phyloP scores from a whole-genome alignment of 2,113 vertebrate species.

The Seriola dumerili region DNA sequence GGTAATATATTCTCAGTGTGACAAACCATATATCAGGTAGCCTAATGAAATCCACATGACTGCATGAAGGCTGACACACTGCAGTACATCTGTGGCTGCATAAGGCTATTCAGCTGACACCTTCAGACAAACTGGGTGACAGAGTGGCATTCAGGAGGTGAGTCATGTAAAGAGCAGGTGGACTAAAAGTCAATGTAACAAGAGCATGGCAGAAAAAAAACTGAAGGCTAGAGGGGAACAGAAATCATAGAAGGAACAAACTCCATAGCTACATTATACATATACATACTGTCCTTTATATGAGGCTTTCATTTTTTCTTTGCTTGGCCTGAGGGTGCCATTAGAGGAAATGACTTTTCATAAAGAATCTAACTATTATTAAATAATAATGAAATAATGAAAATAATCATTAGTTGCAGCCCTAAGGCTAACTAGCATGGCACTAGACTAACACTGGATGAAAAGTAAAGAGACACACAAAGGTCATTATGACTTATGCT shows the following conservation, averaged over 20 bases:
- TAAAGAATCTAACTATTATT: too few relatives aligned
- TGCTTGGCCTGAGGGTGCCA: too few relatives aligned
- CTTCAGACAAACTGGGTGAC: background rate
- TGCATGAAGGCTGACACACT: background rate
- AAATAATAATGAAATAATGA: background rate
- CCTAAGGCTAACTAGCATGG: background rate
- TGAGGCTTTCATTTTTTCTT: too few relatives aligned
- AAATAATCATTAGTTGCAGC: background rate
- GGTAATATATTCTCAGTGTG: slow-evolving; percentile 24
- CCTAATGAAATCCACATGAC: slow-evolving; percentile 56
- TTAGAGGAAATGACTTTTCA: too few relatives aligned
- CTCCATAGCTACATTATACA: too few relatives aligned
- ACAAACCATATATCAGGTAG: slow-evolving; percentile 44
- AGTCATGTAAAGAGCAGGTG: slow-evolving; percentile 12
- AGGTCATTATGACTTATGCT: too few relatives aligned
- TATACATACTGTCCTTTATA: too few relatives aligned
- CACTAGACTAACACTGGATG: too few relatives aligned
- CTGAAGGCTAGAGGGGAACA: too few relatives aligned
- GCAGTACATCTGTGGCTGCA: slow-evolving; percentile 1
- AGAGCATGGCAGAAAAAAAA: too few relatives aligned
- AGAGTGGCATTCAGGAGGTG: background rate
- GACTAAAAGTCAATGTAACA: background rate
- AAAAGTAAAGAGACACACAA: too few relatives aligned
- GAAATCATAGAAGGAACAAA: too few relatives aligned
- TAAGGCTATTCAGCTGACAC: slow-evolving; percentile 2